phyloP scores from a whole-genome alignment of 2,797 vertebrate species.

The Siniperca obscura region DNA sequence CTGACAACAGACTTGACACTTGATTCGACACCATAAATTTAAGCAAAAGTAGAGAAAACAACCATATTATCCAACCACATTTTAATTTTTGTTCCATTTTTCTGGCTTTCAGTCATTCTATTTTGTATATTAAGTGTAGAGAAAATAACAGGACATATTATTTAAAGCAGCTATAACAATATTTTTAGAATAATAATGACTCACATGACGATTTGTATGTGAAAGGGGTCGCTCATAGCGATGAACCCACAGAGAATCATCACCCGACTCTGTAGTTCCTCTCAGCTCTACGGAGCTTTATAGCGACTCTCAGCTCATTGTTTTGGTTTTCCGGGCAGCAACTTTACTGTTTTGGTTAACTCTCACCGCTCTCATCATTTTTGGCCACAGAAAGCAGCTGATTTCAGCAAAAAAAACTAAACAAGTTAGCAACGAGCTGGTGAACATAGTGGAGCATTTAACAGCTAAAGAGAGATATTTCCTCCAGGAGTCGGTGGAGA shows the following conservation, averaged over 20 bases:
- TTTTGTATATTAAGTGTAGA: not conserved
- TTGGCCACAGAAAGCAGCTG: not conserved
- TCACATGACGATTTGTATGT: not conserved
- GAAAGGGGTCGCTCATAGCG: not conserved
- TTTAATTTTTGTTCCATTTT: not conserved
- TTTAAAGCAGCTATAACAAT: not conserved
- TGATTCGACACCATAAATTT: slow-evolving; percentile 9
- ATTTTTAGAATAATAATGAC: not conserved
- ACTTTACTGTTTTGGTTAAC: not conserved
- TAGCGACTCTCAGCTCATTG: not conserved
- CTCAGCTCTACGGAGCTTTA: not conserved
- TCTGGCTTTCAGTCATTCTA: not conserved
- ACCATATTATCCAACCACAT: not conserved
- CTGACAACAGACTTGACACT: slow-evolving; percentile 40
- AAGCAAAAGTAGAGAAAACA: slow-evolving; percentile 6
- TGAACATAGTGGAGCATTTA: not conserved
- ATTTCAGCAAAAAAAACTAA: not conserved
- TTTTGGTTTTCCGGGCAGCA: not conserved
- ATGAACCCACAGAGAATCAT: not conserved
- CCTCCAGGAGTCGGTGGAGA: not conserved
- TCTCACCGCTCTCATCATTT: not conserved
- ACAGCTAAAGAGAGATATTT: not conserved
- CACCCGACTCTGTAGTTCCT: not conserved
- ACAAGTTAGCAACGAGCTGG: not conserved
- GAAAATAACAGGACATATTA: not conserved